Percentiles rank a stretch among this genome's conserved stretches.
Conservation (phyloP, 1,140 invertebrate species). For the Neodiprion pinetum region DNA sequence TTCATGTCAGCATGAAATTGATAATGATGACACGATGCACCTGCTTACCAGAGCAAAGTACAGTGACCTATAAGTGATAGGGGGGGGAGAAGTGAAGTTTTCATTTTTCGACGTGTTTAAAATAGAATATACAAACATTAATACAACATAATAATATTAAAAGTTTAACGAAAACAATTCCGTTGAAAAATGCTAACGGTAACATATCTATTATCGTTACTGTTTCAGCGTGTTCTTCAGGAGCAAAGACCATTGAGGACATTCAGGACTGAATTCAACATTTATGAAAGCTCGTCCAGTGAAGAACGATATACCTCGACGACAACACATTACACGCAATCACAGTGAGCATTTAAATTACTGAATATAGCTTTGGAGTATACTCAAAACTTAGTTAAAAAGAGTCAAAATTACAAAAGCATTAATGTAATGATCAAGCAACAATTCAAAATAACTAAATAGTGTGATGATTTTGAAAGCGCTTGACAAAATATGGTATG, state of each 20-base stretch:
- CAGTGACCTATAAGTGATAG: no score
- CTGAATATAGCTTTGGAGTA: neutral
- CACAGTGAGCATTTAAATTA: conserved; percentile 61
- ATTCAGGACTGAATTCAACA: conserved; percentile 81
- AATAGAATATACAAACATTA: conserved; percentile 9
- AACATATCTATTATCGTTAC: conserved; percentile 47
- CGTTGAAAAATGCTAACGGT: conserved; percentile 42
- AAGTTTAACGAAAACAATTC: neutral
- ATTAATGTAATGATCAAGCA: neutral
- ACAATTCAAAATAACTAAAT: conserved; percentile 15
- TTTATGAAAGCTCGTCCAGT: conserved; percentile 70
- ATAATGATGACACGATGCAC: no score
- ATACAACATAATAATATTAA: neutral
- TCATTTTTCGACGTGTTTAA: neutral
- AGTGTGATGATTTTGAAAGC: neutral
- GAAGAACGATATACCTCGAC: conserved; percentile 69
- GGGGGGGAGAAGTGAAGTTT: neutral
- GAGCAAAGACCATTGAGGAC: conserved; percentile 75
- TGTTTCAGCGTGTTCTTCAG: conserved; percentile 68
- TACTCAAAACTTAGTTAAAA: no score
- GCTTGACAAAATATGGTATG: no score
- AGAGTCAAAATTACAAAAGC: no score
- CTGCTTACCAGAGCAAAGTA: no score
- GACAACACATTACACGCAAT: conserved; percentile 65
- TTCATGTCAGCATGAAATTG: no score